phyloP scores from a whole-genome alignment of 1,140 invertebrate species.

The Bombus consobrinus region DNA sequence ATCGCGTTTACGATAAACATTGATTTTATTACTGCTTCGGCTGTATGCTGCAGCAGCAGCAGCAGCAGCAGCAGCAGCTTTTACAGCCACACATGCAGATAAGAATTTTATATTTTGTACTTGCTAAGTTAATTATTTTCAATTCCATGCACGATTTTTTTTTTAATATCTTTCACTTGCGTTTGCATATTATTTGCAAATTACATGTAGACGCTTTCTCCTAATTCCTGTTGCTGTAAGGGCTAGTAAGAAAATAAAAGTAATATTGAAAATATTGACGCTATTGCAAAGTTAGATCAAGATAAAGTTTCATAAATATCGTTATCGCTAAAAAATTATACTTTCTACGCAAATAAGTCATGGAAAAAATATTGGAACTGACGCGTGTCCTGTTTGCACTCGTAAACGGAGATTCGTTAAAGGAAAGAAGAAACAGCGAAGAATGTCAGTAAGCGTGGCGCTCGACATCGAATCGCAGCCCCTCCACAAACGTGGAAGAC shows the following conservation, averaged over 20 bases:
- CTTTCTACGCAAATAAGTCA: not conserved
- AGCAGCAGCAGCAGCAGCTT: not conserved
- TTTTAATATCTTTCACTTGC: not conserved
- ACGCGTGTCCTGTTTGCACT: not conserved
- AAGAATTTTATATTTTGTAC: not conserved
- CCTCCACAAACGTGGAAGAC: slow-evolving; percentile 67
- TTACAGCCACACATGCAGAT: not conserved
- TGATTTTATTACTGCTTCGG: slow-evolving; percentile 34
- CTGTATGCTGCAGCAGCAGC: not conserved
- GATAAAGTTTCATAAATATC: too few species aligned
- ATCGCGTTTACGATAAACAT: slow-evolving; percentile 23
- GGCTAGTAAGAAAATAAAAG: too few species aligned
- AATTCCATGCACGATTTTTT: not conserved
- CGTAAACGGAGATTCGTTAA: slow-evolving; percentile 11
- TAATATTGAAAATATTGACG: too few species aligned
- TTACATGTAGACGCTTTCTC: too few species aligned
- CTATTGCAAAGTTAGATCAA: too few species aligned
- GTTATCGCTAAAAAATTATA: not conserved
- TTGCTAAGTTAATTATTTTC: not conserved
- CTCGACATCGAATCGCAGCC: slow-evolving; percentile 60
- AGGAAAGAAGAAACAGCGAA: slow-evolving; percentile 38
- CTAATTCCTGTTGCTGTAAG: too few species aligned
- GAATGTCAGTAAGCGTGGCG: slow-evolving; percentile 57
- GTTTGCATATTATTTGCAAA: too few species aligned
- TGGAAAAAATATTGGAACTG: not conserved